These are phyloP conservation scores for Orbicella faveolata DNA, from an alignment of 64 coral and sea anemone species.

Conservation along the genomic window DNA sequence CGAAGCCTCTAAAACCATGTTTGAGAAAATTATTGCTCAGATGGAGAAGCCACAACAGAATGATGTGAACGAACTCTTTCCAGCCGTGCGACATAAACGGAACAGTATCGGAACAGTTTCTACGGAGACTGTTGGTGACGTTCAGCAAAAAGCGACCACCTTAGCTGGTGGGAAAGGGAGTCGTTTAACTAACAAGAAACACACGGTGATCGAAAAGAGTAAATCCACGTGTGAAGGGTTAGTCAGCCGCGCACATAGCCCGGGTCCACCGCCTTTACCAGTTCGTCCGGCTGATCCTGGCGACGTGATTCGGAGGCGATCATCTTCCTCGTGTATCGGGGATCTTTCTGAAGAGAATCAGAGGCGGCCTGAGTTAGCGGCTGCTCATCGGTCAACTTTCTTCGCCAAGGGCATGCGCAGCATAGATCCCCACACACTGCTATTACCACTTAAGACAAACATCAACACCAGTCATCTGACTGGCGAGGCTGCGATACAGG, in stretches of 20 bases:
- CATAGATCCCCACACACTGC: not conserved
- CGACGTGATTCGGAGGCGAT: not conserved
- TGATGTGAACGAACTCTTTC: conserved; percentile 36
- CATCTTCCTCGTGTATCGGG: conserved; percentile 10
- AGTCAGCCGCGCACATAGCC: not conserved
- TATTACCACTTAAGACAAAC: not conserved
- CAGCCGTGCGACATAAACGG: not conserved
- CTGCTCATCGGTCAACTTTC: conserved; percentile 13
- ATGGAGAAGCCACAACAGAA: conserved; percentile 24
- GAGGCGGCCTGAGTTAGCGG: conserved; percentile 9
- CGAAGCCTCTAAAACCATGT: not conserved
- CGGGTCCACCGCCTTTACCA: conserved; percentile 35
- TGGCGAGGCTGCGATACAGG: conserved; percentile 30
- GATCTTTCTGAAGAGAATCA: conserved; percentile 37
- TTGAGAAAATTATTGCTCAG: conserved; percentile 31
- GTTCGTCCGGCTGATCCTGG: not conserved
- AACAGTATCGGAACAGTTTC: conserved; percentile 26
- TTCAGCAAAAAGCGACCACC: not conserved
- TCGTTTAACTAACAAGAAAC: not conserved
- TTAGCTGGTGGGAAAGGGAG: not conserved
- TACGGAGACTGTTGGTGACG: not conserved
- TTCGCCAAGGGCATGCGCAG: conserved; percentile 54
- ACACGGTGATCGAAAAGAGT: conserved; percentile 14
- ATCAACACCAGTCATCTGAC: not conserved
- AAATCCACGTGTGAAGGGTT: conserved; percentile 12